Percentiles rank a stretch among this genome's conserved stretches.
Conservation (phyloP, 1,140 invertebrate genomes). For the Bombus consobrinus region DNA sequence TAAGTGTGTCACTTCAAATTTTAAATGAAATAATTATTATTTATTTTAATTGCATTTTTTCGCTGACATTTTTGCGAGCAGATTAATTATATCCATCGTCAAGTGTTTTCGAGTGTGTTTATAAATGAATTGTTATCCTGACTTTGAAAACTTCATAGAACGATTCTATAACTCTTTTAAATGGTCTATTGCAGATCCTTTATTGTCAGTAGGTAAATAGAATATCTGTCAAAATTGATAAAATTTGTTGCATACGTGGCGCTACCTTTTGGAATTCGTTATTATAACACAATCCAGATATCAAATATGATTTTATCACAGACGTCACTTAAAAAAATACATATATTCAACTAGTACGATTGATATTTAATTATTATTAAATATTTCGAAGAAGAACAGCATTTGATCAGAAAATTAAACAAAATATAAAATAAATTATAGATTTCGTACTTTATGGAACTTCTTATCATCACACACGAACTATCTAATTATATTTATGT, state of each 20-base stretch:
- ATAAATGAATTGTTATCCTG: neutral
- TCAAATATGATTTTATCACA: too few relatives aligned
- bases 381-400: too few relatives aligned
- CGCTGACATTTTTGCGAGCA: slow-evolving; percentile 14
- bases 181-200: neutral
- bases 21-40: neutral
- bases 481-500: too few relatives aligned
- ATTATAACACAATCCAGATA: too few relatives aligned
- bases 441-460: too few relatives aligned
- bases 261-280: neutral
- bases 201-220: neutral
- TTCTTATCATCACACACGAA: too few relatives aligned
- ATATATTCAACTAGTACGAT: too few relatives aligned
- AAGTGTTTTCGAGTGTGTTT: slow-evolving; percentile 6
- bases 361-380: too few relatives aligned
- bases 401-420: too few relatives aligned
- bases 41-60: neutral
- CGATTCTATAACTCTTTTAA: too few relatives aligned
- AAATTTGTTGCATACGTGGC: neutral
- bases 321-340: too few relatives aligned
- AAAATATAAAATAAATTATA: too few relatives aligned
- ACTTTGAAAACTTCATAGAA: neutral
- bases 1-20: slow-evolving; percentile 6
- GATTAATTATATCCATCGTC: neutral
- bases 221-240: neutral